Base-by-base conservation (phyloP, 2,888 invertebrate species). In the Carabus problematicus region DNA sequence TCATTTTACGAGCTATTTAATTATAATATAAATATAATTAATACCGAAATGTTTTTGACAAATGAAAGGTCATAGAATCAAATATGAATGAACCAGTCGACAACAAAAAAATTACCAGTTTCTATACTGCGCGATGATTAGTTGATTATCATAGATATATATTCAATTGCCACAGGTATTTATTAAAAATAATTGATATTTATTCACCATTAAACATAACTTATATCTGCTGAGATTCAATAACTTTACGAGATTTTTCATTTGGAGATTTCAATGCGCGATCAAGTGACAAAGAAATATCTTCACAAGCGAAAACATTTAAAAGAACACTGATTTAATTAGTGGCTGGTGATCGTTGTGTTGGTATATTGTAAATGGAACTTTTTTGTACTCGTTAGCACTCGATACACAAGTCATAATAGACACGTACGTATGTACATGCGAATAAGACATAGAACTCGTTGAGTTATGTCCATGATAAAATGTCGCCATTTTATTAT, bases 401-500 rank as follows among this genome's bases (percentile, higher is more conserved):
- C 52, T 18, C 19, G 52, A 29, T 19, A 19, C 52, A 52, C 16
- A 52, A 52, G 52, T 52, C 52, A 52, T 52, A 52, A 52, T 52
- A 52, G 52, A 12, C 52, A 52, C 45, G 7, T 29, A 29, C 52
- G 16, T 14, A 16, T 4, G 49, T 49, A 49, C 52, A 52, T 14
- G 1, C 16, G 14, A 52, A 16, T 59, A 29, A 61, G 61, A 42
- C 47, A 61, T 29, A 41, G 69, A 54, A 54, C 16, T 18, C 39
- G 56, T 55, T 69, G 69, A 69, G 62, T 69, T 69, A 69, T 62
- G 55, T 55, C 47, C 18, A 55, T 62, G 69, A 62, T 69, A 69
- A 69, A 62, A 69, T 69, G 69, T 69, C 69, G 69, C 62, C 47
- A 69, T 69, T 69, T 69, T 62, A 69, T 69, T 62, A 69, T 69